A percentile compares a stretch with the other conserved stretches of the same genome.
Evolutionary conservation across 2,113 vertebrate species (phyloP).

Genomic region (Rhinolophus ferrumequinum): DNA sequence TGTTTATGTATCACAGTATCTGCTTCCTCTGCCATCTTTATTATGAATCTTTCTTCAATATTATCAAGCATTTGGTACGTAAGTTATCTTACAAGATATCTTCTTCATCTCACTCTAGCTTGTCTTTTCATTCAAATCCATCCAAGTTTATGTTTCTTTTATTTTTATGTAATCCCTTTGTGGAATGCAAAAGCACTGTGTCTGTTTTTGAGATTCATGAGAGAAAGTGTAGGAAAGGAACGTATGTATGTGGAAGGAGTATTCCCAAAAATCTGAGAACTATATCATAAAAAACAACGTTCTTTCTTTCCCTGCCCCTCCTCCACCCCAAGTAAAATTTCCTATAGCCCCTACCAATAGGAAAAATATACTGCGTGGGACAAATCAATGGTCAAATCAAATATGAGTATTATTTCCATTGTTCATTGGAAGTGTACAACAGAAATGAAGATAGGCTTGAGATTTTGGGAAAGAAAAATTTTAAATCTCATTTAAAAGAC

Average conservation of each 20-base stretch:
- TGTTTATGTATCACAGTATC: background rate
- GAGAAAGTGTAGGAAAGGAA: background rate
- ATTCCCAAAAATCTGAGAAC: background rate
- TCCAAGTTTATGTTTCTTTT: background rate
- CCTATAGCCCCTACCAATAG: background rate
- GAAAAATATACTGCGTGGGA: background rate
- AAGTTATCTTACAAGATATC: background rate
- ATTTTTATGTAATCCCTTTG: background rate
- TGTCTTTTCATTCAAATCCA: background rate
- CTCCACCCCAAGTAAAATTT: background rate
- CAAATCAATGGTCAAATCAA: background rate
- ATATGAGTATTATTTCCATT: background rate
- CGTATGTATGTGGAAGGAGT: background rate
- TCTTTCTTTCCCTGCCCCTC: background rate
- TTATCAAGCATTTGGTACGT: background rate
- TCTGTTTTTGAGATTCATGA: background rate
- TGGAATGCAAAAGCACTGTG: background rate
- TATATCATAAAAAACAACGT: background rate
- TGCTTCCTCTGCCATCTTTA: background rate
- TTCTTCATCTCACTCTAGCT: background rate
- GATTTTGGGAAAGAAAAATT: background rate
- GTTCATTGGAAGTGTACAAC: background rate
- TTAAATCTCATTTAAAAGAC: background rate
- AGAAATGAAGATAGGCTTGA: background rate
- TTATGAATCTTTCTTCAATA: background rate